Evolutionary conservation across 2,888 invertebrate species (phyloP).

Genomic region (Seira ritae): DNA sequence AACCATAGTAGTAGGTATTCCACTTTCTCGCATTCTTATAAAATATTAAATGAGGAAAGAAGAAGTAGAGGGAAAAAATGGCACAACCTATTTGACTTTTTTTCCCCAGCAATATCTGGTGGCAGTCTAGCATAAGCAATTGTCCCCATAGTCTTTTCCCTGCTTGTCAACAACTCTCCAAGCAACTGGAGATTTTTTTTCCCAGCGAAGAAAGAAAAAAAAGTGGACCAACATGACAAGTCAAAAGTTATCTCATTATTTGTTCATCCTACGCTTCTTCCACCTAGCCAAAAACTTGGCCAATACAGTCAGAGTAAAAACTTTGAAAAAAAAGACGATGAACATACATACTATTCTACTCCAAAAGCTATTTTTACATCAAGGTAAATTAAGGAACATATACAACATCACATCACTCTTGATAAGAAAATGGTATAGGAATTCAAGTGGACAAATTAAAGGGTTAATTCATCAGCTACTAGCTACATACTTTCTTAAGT

Average conservation of each 20-base stretch:
- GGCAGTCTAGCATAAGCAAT: conserved; percentile 41
- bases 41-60: background rate
- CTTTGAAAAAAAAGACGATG: too few relatives aligned
- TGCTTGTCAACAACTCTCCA: conserved; percentile 48
- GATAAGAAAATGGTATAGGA: too few relatives aligned
- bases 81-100: background rate
- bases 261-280: conserved; percentile 45
- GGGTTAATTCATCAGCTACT: too few relatives aligned
- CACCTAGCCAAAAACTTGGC: background rate
- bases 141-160: conserved; percentile 51
- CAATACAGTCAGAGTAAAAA: too few relatives aligned
- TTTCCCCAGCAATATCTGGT: conserved; percentile 27
- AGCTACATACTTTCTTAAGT: too few relatives aligned
- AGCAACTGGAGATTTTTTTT: conserved; percentile 41
- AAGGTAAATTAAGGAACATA: too few relatives aligned
- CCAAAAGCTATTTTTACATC: too few relatives aligned
- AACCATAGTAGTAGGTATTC: background rate
- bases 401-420: too few relatives aligned
- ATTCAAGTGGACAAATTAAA: too few relatives aligned
- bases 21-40: conserved; percentile 9
- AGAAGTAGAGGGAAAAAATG: too few relatives aligned
- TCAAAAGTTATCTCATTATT: conserved; percentile 65
- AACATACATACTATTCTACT: too few relatives aligned
- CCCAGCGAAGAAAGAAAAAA: conserved; percentile 10
- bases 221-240: conserved; percentile 53